Conservation (phyloP, 2,113 vertebrate genomes). For the Aptenodytes patagonicus region DNA sequence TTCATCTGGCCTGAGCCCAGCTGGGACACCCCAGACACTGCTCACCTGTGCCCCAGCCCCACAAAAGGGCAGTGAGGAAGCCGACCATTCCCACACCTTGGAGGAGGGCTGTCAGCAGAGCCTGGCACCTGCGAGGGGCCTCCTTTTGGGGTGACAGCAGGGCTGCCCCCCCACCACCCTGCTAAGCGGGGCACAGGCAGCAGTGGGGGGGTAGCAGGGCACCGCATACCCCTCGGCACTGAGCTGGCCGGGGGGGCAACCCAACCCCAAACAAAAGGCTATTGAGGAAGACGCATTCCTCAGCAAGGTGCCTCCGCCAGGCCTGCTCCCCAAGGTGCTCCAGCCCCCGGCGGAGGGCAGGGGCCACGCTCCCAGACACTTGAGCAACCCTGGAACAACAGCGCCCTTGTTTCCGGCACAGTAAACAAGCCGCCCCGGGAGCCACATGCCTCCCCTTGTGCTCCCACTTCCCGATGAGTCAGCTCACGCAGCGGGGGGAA, state of each 20-base stretch:
- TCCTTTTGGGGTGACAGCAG: not conserved
- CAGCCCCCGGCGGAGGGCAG: not conserved
- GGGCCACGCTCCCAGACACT: slow-evolving; percentile 34
- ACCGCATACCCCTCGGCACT: not conserved
- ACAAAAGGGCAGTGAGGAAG: not conserved
- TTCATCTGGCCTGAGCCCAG: not conserved
- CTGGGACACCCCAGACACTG: not conserved
- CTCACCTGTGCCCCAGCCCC: not conserved
- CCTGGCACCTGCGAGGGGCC: not conserved
- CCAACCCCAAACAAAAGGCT: slow-evolving; percentile 42
- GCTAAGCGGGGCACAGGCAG: not conserved
- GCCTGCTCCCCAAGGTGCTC: slow-evolving; percentile 50
- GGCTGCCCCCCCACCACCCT: not conserved
- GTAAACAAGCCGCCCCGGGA: slow-evolving; percentile 29
- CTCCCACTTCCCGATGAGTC: slow-evolving; percentile 14
- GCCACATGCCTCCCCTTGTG: not conserved
- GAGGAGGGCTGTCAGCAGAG: not conserved
- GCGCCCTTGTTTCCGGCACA: slow-evolving; percentile 12
- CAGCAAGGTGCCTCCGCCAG: slow-evolving; percentile 50
- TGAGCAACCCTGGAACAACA: slow-evolving; percentile 48
- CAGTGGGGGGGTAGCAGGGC: not conserved
- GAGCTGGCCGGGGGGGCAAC: not conserved
- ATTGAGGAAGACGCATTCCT: slow-evolving; percentile 61
- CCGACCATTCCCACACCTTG: not conserved
- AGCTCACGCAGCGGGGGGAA: not conserved